Conservation (phyloP, 2,888 invertebrate genomes). For the Caenorhabditis japonica region DNA sequence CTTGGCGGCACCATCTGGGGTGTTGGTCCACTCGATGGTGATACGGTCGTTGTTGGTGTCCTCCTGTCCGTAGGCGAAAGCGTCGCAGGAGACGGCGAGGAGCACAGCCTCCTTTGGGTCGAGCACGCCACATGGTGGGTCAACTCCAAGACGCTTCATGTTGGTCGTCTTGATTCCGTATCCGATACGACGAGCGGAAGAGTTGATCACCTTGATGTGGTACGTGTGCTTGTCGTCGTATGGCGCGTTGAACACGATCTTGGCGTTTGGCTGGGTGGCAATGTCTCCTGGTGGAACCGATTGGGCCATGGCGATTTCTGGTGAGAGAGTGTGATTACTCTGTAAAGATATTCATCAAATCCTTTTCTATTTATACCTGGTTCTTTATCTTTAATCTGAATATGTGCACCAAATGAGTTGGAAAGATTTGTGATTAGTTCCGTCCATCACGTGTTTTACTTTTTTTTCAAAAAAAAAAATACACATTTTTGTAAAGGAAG, state of each 20-base stretch:
- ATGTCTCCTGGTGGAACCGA: not conserved
- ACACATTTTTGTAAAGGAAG: too few relatives aligned
- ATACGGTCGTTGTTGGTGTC: constrained; percentile 12
- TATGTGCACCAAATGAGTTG: too few relatives aligned
- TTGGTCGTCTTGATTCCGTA: constrained; percentile 46
- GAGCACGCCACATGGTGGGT: constrained; percentile 45
- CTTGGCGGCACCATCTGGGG: constrained; percentile 68
- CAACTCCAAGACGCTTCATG: constrained; percentile 42
- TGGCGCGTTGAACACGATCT: constrained; percentile 67
- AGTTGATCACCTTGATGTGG: constrained; percentile 67
- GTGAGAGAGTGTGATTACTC: too few relatives aligned
- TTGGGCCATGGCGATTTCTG: too few relatives aligned
- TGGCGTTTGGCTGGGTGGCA: constrained; percentile 5
- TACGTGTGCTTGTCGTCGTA: constrained; percentile 70
- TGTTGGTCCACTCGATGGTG: constrained; percentile 57
- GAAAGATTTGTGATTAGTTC: too few relatives aligned
- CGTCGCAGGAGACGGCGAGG: constrained; percentile 24
- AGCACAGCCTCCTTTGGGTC: constrained; percentile 40
- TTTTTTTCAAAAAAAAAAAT: too few relatives aligned
- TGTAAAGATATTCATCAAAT: too few relatives aligned
- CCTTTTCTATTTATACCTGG: too few relatives aligned
- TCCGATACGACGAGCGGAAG: constrained; percentile 58
- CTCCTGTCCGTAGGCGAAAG: constrained; percentile 41
- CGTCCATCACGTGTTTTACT: too few relatives aligned
- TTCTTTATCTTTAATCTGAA: too few relatives aligned